Base-by-base conservation (phyloP, 2,888 invertebrate genomes). In the Agrochola macilenta region DNA sequence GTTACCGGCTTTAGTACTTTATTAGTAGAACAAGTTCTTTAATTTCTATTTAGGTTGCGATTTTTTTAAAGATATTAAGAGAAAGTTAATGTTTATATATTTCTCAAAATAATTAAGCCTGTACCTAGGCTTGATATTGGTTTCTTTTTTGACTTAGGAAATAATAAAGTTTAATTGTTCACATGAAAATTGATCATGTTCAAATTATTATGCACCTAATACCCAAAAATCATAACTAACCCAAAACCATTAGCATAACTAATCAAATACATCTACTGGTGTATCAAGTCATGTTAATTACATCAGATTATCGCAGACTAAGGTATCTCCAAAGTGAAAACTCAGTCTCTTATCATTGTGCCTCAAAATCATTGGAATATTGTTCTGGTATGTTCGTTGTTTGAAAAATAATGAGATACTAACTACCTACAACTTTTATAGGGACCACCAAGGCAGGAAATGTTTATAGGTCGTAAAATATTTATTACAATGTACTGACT, bases 401-500 rank as follows among this genome's bases (percentile, higher is more conserved):
- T 64, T 5, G 2, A 57, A 57, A 30, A 76, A 64, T 52, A 35
- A 30, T 64, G 20, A 64, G 26, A 30, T 57, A 74, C n/a, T 17
- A 26, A 70, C 7, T 77, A 58, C 30, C 14, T 76, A 17, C 39
- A 54, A 35, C 9, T 65, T 65, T 26, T 54, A 17, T 60, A 63
- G 52, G 61, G 81, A 66, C 69, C 58, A 73, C 54, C 58, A 30
- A 69, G 61, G 66, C 68, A 75, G 80, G 61, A 63, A 66, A 54
- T 73, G 60, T 75, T 85, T 69, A 69, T 70, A 57, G 74, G 66
- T 71, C 74, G 69, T 79, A 79, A 82, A 85, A 79, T 71, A 74
- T 69, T 81, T 72, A 80, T 78, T 66, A 74, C 71, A 79, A 79
- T 85, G 85, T 84, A 86, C 87, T 88, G 91, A 87, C 86, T 83